Evolutionary conservation across 1,140 invertebrate species (phyloP), one percentile per base, ranked within the genome.

Genomic region (Conopomorpha cramerella): DNA sequence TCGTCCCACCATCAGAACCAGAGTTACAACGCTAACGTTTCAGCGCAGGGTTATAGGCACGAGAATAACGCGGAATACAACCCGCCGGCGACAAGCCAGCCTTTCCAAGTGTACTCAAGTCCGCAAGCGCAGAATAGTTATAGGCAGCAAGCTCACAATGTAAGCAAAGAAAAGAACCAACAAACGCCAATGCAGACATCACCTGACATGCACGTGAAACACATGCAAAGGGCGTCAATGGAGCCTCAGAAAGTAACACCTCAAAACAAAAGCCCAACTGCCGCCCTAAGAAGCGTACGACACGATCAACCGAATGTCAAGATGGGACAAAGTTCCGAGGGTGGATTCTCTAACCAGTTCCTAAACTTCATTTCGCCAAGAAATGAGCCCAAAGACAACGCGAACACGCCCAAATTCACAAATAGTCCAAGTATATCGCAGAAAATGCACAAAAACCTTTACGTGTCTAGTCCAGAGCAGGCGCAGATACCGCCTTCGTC

Each of bases 391-490:
- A 78, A 79, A 52, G 73, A 78, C 45, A 73, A 77, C 43, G 73
- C 77, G 1, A 76, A 77, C 41, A 77, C 72, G 17, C 73, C 77
- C 35, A 79, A 79, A 43, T 77, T 77, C 41, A 64, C 61, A 16
- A 74, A 71, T 33, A 77, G 77, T 37, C 73, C 73, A 3, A 79
- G 52, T 43, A 79, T 79, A 61, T 77, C 77, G 8, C 72, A 79
- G 34, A 79, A 79, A 40, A 79, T 79, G 73, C 68, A 79, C 46
- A 79, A 79, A 51, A 79, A 79, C 36, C 49, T 79, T 16, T 78
- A 79, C 49, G 77, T 79, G 7, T 79, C 77, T 30, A 79, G 77
- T 56, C 77, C 77, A 12, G 77, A 79, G 40, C 77, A 79, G 43
- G 73, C 67, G 14, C 77, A 79, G 54, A 64, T 77, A 30, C 71